Evolutionary conservation across 2,797 vertebrate genomes (phyloP), one percentile per base, ranked within the genome.

Genomic region (Esox masquinongy): DNA sequence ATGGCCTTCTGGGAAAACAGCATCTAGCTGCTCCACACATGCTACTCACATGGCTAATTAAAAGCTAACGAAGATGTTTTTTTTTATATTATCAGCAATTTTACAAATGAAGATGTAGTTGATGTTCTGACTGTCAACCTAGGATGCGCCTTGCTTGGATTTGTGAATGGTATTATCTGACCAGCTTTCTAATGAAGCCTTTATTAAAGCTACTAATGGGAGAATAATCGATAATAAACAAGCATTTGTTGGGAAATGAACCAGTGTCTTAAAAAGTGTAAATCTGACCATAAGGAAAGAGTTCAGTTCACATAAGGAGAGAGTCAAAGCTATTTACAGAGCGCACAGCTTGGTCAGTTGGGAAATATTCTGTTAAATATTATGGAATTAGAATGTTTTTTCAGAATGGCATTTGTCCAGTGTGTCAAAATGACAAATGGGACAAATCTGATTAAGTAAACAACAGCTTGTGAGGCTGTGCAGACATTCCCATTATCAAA

Each of bases 41-140:
- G 64, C 64, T 66, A 66, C 63, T 17, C 11, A 66, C 63, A 34
- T 17, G 63, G 16, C 63, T 31, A 66, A 66, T 66, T 66, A 66
- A 66, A 16, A 34, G 26, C 63, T 7, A 66, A 34, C 29, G 17
- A 66, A 34, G 29, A 34, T 31, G 2, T 24, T 2, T n/a, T 6
- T 66, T 66, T 16, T 29, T 66, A 66, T 66, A 19, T 22, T 34
- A 36, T 34, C 31, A 66, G 15, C 43, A 19, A 66, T 66, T 66
- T 12, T 66, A 36, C 29, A 66, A 61, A 26, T 61, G 2, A 61
- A 26, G 43, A 47, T 47, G 43, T 12, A 22, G 53, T n/a, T 8
- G 19, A 19, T 56, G 9, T 61, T 22, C 24, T 12, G n/a, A 24
- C 17, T 8, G 22, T 8, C 9, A 12, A 24, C 9, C 22, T 61